Conservation (phyloP, 2,113 vertebrate genomes). For the Felis catus region DNA sequence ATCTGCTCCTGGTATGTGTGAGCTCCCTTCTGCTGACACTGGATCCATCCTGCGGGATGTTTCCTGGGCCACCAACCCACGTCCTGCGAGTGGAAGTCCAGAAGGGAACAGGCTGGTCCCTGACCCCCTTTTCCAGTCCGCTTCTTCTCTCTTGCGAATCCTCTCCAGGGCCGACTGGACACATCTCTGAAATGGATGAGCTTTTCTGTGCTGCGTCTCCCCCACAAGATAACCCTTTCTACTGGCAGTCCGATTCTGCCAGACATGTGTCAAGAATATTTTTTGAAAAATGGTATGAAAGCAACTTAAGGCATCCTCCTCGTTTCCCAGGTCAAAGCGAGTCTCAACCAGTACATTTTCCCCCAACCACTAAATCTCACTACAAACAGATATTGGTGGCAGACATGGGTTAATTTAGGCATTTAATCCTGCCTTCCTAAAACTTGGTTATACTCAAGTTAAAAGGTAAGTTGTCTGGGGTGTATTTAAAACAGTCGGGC, state of each 20-base stretch:
- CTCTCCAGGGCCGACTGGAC: background rate
- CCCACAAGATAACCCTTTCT: background rate
- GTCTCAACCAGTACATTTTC: background rate
- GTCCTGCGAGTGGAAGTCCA: background rate
- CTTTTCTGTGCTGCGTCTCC: background rate
- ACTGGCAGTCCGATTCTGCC: background rate
- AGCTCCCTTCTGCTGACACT: background rate
- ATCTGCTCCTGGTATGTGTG: background rate
- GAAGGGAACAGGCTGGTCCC: background rate
- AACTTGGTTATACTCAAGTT: background rate
- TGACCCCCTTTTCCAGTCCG: background rate
- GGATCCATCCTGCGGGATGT: background rate
- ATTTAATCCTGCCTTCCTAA: conserved; percentile 13
- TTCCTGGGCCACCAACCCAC: background rate
- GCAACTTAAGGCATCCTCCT: background rate
- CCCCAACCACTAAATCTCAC: background rate
- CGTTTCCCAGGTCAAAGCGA: background rate
- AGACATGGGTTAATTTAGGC: background rate
- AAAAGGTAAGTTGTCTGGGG: background rate
- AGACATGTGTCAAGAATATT: background rate
- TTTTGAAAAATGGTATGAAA: background rate
- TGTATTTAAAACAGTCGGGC: background rate
- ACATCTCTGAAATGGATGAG: background rate
- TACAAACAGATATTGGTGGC: background rate
- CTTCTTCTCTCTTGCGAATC: background rate